These are phyloP conservation scores for Tyria jacobaeae DNA, from an alignment of 2,888 invertebrate genomes.

Conservation along the genomic window DNA sequence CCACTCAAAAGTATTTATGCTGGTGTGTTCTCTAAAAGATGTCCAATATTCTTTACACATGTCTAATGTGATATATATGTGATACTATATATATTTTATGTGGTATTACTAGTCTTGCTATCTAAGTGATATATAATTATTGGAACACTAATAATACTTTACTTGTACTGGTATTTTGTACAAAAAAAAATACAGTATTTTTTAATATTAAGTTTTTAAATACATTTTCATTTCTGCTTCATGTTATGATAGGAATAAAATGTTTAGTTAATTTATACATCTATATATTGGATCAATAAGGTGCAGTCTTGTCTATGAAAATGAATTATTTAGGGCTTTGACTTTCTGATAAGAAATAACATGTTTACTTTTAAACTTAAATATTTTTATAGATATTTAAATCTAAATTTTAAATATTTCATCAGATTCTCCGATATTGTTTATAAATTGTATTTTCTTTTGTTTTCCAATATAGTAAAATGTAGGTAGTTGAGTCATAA, in stretches of 20 bases:
- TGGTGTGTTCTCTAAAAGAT: too few relatives aligned
- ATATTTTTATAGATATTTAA: too few relatives aligned
- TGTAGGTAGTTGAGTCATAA: conserved; percentile 16
- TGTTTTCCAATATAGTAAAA: background rate
- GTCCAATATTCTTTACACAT: too few relatives aligned
- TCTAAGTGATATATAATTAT: too few relatives aligned
- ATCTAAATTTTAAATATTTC: background rate
- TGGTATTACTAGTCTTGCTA: too few relatives aligned
- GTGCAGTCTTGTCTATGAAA: conserved; percentile 34
- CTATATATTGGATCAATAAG: conserved; percentile 9
- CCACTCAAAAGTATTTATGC: background rate
- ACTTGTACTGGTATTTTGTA: too few relatives aligned
- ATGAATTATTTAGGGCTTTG: conserved; percentile 33
- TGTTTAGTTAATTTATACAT: background rate
- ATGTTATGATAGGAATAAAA: background rate
- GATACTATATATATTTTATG: too few relatives aligned
- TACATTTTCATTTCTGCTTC: background rate
- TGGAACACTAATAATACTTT: too few relatives aligned
- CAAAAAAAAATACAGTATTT: too few relatives aligned
- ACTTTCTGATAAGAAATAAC: conserved; percentile 38
- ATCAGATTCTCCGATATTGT: background rate
- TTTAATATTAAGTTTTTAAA: background rate
- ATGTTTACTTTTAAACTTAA: too few relatives aligned
- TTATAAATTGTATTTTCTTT: background rate
- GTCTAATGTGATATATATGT: too few relatives aligned